Conservation (phyloP, 2,797 vertebrate genomes). For the Spinus pinus region DNA sequence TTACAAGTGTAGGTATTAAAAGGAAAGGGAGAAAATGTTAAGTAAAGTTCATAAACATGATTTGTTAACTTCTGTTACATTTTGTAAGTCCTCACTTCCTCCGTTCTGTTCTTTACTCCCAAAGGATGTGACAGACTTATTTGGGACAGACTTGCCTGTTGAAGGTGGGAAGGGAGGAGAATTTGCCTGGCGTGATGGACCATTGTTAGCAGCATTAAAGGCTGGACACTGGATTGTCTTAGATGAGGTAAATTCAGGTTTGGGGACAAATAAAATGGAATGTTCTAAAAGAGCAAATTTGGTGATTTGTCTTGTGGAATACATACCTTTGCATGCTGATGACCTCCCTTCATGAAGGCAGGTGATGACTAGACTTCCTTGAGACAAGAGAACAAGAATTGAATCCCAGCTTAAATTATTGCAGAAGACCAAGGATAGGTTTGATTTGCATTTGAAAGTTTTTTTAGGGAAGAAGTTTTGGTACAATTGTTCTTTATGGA, state of each 20-base stretch:
- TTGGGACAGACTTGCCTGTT: conserved; percentile 96
- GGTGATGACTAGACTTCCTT: neutral
- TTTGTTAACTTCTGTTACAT: neutral
- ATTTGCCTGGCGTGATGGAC: conserved; percentile 96
- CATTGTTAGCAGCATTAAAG: conserved; percentile 90
- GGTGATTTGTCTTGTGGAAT: neutral
- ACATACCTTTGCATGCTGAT: neutral
- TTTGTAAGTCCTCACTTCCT: neutral
- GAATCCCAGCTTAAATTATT: neutral
- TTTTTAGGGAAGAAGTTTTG: neutral
- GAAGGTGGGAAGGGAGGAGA: conserved; percentile 97
- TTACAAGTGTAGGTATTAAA: neutral
- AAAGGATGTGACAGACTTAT: conserved; percentile 95
- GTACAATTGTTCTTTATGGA: accelerated
- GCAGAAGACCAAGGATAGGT: neutral
- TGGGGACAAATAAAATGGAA: neutral
- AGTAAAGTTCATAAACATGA: neutral
- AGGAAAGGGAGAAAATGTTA: neutral
- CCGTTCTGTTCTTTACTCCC: neutral
- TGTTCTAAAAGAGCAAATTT: neutral
- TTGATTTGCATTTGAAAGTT: neutral
- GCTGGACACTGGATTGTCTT: conserved; percentile 95
- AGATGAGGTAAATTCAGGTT: conserved; percentile 84
- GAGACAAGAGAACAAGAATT: neutral
- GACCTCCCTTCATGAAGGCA: neutral